phyloP scores from a whole-genome alignment of 2,113 vertebrate genomes.

The Scortum barcoo region DNA sequence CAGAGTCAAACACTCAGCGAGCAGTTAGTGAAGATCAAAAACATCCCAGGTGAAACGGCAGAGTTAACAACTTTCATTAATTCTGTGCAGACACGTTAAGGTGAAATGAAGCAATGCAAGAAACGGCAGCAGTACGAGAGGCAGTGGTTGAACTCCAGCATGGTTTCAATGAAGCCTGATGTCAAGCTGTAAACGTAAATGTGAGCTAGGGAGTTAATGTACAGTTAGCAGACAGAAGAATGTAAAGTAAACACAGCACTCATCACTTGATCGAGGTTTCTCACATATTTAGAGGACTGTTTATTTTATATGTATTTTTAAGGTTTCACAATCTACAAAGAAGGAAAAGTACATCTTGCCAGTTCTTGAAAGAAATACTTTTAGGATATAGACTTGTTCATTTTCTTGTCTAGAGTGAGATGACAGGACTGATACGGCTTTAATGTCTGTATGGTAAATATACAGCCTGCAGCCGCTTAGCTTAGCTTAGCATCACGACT shows the following conservation, averaged over 20 bases:
- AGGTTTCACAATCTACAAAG: background rate
- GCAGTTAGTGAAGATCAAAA: slow-evolving; percentile 59
- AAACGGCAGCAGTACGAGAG: background rate
- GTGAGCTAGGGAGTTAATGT: background rate
- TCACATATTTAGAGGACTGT: background rate
- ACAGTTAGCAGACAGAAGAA: slow-evolving; percentile 5
- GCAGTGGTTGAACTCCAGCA: background rate
- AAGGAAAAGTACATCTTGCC: background rate
- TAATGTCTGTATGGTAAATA: background rate
- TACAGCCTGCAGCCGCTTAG: background rate
- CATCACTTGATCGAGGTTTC: background rate
- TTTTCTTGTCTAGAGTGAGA: background rate
- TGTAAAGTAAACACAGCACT: background rate
- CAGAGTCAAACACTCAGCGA: slow-evolving; percentile 54
- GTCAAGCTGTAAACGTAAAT: slow-evolving; percentile 43
- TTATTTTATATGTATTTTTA: background rate
- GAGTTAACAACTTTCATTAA: slow-evolving; percentile 26
- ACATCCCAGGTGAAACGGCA: slow-evolving; percentile 11
- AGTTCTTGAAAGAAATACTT: background rate
- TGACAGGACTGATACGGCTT: background rate
- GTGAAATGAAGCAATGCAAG: slow-evolving; percentile 1
- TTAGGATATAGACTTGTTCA: background rate
- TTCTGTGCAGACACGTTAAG: slow-evolving; percentile 5
- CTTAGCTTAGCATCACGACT: background rate
- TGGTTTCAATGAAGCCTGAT: slow-evolving; percentile 7